Conservation (phyloP, 2,888 invertebrate genomes). For the Folsomia manolachei region DNA sequence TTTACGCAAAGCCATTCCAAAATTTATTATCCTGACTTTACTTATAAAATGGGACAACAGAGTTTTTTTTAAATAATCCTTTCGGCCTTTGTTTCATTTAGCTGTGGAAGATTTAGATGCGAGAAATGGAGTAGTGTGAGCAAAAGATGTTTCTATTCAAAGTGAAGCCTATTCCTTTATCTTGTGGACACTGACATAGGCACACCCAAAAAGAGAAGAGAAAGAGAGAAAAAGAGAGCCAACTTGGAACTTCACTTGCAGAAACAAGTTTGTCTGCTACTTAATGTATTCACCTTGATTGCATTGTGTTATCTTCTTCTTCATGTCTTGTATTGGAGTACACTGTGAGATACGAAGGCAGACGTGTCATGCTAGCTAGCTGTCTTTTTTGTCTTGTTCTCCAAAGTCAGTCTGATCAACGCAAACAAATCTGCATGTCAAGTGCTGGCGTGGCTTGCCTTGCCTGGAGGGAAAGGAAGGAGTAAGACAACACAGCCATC, state of each 20-base stretch:
- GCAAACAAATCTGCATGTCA: background rate
- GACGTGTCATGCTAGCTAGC: too few species aligned
- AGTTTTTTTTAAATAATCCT: too few species aligned
- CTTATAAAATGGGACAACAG: too few species aligned
- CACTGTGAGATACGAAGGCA: too few species aligned
- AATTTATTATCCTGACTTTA: conserved; percentile 5
- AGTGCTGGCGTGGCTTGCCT: background rate
- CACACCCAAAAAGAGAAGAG: background rate
- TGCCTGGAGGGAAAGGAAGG: too few species aligned
- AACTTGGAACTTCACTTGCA: background rate
- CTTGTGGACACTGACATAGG: too few species aligned
- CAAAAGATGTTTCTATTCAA: background rate
- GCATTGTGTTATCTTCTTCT: conserved; percentile 15
- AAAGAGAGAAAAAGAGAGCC: too few species aligned
- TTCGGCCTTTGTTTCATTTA: background rate
- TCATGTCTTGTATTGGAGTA: background rate
- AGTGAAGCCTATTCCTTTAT: background rate
- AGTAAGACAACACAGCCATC: background rate
- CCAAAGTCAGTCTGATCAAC: background rate
- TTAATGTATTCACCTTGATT: conserved; percentile 24
- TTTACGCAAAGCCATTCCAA: background rate
- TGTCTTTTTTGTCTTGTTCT: background rate
- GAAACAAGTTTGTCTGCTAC: background rate
- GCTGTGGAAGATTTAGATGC: background rate
- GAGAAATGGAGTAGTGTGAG: background rate